Conservation (phyloP, 1,140 invertebrate genomes). For the Leptonema lineaticorne region DNA sequence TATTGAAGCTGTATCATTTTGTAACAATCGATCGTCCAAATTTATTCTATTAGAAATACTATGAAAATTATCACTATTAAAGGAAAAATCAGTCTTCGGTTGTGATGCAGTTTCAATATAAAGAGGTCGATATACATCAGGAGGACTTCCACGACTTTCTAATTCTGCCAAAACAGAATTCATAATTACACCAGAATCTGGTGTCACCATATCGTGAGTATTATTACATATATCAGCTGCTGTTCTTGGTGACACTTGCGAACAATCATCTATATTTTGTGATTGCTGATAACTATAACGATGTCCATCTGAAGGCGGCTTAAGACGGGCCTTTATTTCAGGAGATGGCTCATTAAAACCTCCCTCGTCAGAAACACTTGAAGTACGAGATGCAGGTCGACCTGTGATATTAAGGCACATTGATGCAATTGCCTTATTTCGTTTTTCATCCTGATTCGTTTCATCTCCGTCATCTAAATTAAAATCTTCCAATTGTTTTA, state of each 20-base stretch:
- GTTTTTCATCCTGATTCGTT: conserved; percentile 28
- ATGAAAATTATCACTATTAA: conserved; percentile 39
- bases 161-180: conserved; percentile 45
- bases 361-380: conserved; percentile 63
- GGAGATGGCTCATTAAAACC: conserved; percentile 66
- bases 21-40: conserved; percentile 42
- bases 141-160: conserved; percentile 44
- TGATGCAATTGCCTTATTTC: conserved; percentile 34
- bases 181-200: conserved; percentile 46
- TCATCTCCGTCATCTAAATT: conserved; percentile 2
- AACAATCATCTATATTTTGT: conserved; percentile 9
- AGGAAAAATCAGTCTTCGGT: conserved; percentile 40
- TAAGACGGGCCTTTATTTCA: conserved; percentile 62
- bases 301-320: conserved; percentile 47
- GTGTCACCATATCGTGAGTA: conserved; percentile 43
- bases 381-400: conserved; percentile 53
- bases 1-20: conserved; percentile 51
- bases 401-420: conserved; percentile 39
- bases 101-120: conserved; percentile 43
- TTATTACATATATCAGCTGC: conserved; percentile 43
- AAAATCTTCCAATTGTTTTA: background rate
- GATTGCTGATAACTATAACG: conserved; percentile 43
- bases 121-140: conserved; percentile 37
- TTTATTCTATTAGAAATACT: conserved; percentile 32
- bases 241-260: conserved; percentile 32